Evolutionary conservation across 1,140 invertebrate genomes (phyloP), one percentile per base, ranked within the genome.

Genomic region (Sycophila sp.): DNA sequence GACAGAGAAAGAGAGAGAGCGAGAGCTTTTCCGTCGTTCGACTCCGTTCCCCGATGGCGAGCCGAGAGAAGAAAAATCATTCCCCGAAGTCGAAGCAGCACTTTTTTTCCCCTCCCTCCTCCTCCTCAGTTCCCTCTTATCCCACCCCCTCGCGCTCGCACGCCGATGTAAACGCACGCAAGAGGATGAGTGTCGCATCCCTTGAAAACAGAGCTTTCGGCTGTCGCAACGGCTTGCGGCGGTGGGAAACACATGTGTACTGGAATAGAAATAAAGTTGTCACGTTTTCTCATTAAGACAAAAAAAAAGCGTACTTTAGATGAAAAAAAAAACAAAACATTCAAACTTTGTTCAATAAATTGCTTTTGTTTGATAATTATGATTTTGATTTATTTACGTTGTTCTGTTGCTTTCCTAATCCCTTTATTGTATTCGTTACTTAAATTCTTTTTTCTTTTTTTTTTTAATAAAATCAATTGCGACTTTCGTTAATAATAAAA

Each of bases 321-420:
- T 8, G 53, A 60, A 30, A 49, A 30, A 60, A 24, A 53, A 19
- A 34, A 53, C 49, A 63, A 22, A 40, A 62, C 8, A 62, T 8
- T 55, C 34, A 28, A 59, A 13, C 17, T 36, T 45, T 58, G 28
- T 64, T 71, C 32, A 71, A 71, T 71, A 71, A 71, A 71, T 64
- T 64, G 64, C 60, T 71, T 71, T 71, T 71, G 62, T 45, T 64
- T 58, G 40, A 64, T 24, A 64, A 55, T 1, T 11, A n/a, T 40
- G 19, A 10, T 63, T 58, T 53, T 70, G 45, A 71, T 71, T 71
- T 71, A 60, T 58, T 58, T 67, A 2, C 49, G n/a, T 53, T 47
- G 7, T 22, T 47, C 24, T 19, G 0, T 19, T 19, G 19, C 40
- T 11, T 19, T 19, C n/a, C 4, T 45, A 8, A 45, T 45, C 40